phyloP scores from a whole-genome alignment of 2,888 invertebrate species.

The Caenorhabditis sp. region DNA sequence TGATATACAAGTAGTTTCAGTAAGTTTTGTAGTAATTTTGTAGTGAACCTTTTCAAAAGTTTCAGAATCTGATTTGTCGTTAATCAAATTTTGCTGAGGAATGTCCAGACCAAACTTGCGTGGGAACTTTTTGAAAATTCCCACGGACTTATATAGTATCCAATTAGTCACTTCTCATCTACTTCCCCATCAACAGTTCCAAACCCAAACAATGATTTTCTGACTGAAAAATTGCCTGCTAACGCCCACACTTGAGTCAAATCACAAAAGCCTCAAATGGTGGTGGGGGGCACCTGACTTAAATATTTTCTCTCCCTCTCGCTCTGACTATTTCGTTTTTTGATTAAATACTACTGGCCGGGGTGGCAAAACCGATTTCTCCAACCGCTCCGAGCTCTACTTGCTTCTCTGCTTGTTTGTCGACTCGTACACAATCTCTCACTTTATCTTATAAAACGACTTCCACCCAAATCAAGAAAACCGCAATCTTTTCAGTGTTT shows the following conservation, averaged over 20 bases:
- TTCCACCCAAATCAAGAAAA: not conserved
- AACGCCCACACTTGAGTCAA: too few species aligned
- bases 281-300: slow-evolving; percentile 38
- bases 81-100: too few species aligned
- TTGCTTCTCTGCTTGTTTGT: slow-evolving; percentile 16
- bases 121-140: too few species aligned
- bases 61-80: too few species aligned
- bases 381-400: not conserved
- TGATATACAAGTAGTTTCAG: too few species aligned
- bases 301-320: slow-evolving; percentile 29
- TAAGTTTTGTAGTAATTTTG: too few species aligned
- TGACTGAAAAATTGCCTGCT: too few species aligned
- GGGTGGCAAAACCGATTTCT: slow-evolving; percentile 41
- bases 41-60: too few species aligned
- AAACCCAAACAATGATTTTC: not conserved
- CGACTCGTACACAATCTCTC: slow-evolving; percentile 17
- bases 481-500: not conserved
- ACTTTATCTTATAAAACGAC: slow-evolving; percentile 1
- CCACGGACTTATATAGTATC: too few species aligned
- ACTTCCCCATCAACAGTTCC: too few species aligned
- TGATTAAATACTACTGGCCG: slow-evolving; percentile 43
- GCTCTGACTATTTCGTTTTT: slow-evolving; percentile 33
- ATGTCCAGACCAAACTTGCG: too few species aligned
- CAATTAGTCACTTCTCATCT: too few species aligned
- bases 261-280: not conserved